Evolutionary conservation across 2,888 invertebrate genomes (phyloP).

Genomic region (Tortrix viridana): DNA sequence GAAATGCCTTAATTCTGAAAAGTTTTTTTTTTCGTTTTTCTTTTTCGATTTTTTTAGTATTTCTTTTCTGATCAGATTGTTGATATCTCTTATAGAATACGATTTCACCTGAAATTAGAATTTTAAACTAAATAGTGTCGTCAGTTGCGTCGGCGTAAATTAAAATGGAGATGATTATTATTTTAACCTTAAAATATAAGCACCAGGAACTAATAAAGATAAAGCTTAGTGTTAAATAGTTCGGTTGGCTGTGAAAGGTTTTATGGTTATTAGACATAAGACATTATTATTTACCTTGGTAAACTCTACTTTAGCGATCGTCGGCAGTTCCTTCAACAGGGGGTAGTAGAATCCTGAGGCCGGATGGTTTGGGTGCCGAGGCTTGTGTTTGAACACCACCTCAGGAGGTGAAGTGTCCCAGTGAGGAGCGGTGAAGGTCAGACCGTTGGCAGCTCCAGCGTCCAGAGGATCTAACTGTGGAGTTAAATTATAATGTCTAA

Average conservation of each 20-base stretch:
- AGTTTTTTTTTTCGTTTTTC: constrained; percentile 59
- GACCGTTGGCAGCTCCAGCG: constrained; percentile 95
- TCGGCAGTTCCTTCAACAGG: constrained; percentile 90
- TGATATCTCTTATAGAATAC: constrained; percentile 73
- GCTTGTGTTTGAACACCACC: constrained; percentile 91
- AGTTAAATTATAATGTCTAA: background rate
- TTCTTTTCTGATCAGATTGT: constrained; percentile 68
- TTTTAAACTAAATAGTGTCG: background rate
- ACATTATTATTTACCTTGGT: constrained; percentile 86
- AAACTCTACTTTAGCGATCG: constrained; percentile 93
- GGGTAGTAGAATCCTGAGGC: constrained; percentile 97
- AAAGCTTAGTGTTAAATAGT: too few relatives aligned
- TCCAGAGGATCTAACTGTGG: constrained; percentile 92
- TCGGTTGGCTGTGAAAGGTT: too few relatives aligned
- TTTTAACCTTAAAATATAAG: too few relatives aligned
- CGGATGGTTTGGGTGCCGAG: constrained; percentile 92
- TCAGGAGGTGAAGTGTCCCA: constrained; percentile 95
- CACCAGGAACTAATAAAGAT: too few relatives aligned
- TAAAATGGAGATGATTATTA: too few relatives aligned
- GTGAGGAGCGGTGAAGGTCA: constrained; percentile 96
- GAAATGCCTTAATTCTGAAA: constrained; percentile 47
- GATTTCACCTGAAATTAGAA: constrained; percentile 63
- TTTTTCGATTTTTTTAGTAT: constrained; percentile 54
- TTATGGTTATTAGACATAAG: too few relatives aligned
- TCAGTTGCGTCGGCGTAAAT: too few relatives aligned